Base-by-base conservation (phyloP, 2,888 invertebrate species). In the Embidobia sp. region DNA sequence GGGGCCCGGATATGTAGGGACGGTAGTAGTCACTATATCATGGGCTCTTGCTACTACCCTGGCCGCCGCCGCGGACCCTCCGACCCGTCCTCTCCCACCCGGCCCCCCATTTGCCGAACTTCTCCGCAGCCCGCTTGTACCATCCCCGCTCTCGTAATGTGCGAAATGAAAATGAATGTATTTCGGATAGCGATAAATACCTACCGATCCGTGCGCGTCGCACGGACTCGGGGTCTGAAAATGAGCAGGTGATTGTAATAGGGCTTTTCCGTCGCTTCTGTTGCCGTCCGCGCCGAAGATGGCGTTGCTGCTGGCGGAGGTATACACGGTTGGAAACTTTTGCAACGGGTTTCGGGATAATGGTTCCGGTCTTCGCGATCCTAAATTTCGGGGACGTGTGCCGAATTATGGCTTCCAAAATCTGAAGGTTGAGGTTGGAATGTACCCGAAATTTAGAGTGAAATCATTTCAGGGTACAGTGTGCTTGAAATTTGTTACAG, bases 21-120 rank as follows among this genome's bases (percentile, higher is more conserved):
- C 89, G 88, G 88, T 89, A 89, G 89, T 89, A 89, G 88, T 89
- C 89, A 88, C 88, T 89, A 89, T 89, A 89, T 89, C 89, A 89
- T 89, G 88, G 89, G 89, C 89, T 89, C 88, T 87, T 86, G 86
- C 87, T 88, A 88, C 88, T 88, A 88, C 88, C 87, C 88, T 86
- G 84, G 76, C 81, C 80, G 80, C 78, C 83, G 85, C 82, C 67
- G 64, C 80, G 80, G 81, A 79, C 82, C 80, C 70, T 70, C 78
- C 75, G 22, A 35, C 44, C 61, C 49, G 35, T 13, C 67, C 70
- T 44, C 64, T 31, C 59, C 51, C 37, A 1, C 26, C 22, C 5
- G 2, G 19, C 7, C 31, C 67, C 59, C 64, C 55, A 70, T 79
- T 48, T 40, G 7, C 2, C 3, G 5, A 1, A 5, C 74, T 63